phyloP scores from a whole-genome alignment of 2,888 invertebrate genomes.

The Tetragonisca angustula region DNA sequence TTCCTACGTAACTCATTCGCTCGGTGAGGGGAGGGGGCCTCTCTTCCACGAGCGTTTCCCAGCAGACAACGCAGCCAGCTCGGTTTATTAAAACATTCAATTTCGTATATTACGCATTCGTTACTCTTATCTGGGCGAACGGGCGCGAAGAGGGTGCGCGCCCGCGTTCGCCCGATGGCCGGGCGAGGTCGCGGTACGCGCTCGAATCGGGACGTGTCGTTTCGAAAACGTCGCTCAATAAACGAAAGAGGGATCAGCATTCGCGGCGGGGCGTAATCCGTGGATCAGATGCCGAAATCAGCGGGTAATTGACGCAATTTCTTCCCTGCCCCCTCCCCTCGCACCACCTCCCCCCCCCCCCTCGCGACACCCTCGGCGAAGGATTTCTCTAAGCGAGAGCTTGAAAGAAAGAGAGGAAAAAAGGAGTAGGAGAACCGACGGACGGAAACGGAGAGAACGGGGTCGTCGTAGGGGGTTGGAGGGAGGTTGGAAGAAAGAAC shows the following conservation, averaged over 20 bases:
- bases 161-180: not conserved
- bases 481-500: conserved; percentile 8
- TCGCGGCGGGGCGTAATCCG: conserved; percentile 80
- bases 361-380: conserved; percentile 19
- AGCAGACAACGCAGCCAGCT: conserved; percentile 15
- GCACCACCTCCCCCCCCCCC: conserved; percentile 18
- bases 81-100: conserved; percentile 73
- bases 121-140: conserved; percentile 62
- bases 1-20: conserved; percentile 10
- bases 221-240: conserved; percentile 77
- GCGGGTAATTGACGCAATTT: conserved; percentile 82
- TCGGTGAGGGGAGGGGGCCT: conserved; percentile 39
- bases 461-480: conserved; percentile 15
- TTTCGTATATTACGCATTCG: conserved; percentile 71
- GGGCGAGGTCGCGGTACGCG: conserved; percentile 23
- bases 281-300: conserved; percentile 81
- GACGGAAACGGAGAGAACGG: conserved; percentile 15
- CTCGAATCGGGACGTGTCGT: conserved; percentile 62
- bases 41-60: conserved; percentile 3
- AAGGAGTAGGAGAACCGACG: conserved; percentile 18
- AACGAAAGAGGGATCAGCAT: conserved; percentile 79
- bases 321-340: conserved; percentile 53
- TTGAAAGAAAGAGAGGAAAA: conserved; percentile 21
- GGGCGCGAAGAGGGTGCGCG: conserved; percentile 44
- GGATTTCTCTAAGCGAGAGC: conserved; percentile 52